Evolutionary conservation across 2,797 vertebrate genomes (phyloP).

Genomic region (Syngnathus acus): DNA sequence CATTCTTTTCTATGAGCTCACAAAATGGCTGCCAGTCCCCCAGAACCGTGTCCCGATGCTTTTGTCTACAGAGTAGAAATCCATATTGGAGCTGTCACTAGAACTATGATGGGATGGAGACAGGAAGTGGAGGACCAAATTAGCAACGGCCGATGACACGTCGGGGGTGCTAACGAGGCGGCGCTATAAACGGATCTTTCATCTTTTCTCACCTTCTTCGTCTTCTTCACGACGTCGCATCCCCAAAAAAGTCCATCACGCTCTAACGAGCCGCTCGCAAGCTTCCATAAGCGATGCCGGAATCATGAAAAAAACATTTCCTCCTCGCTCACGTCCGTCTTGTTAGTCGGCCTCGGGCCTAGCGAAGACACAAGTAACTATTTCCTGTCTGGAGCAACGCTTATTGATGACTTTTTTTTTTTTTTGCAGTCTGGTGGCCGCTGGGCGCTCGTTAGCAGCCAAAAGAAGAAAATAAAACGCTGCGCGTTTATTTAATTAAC

Average conservation of each 20-base stretch:
- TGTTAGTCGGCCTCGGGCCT: not conserved
- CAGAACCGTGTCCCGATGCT: not conserved
- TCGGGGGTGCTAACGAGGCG: not conserved
- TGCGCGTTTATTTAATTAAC: not conserved
- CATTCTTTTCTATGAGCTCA: too few relatives aligned
- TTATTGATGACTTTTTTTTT: constrained; percentile 42
- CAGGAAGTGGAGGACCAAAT: not conserved
- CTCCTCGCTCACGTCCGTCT: constrained; percentile 12
- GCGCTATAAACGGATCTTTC: not conserved
- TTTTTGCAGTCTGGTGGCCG: not conserved
- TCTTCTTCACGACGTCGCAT: not conserved
- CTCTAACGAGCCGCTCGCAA: not conserved
- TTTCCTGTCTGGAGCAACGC: constrained; percentile 58
- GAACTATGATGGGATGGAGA: not conserved
- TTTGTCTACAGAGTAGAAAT: not conserved
- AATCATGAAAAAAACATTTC: constrained; percentile 2
- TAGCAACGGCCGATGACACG: not conserved
- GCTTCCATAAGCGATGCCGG: not conserved
- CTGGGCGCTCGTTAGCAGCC: not conserved
- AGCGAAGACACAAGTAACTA: constrained; percentile 38
- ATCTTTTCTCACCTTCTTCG: not conserved
- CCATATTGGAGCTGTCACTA: not conserved
- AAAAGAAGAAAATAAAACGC: not conserved
- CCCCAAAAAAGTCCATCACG: not conserved
- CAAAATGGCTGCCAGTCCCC: not conserved